A percentile compares a stretch with the other conserved stretches of the same genome.
Conservation (phyloP, 2,113 vertebrate species). For the Dicentrarchus labrax region DNA sequence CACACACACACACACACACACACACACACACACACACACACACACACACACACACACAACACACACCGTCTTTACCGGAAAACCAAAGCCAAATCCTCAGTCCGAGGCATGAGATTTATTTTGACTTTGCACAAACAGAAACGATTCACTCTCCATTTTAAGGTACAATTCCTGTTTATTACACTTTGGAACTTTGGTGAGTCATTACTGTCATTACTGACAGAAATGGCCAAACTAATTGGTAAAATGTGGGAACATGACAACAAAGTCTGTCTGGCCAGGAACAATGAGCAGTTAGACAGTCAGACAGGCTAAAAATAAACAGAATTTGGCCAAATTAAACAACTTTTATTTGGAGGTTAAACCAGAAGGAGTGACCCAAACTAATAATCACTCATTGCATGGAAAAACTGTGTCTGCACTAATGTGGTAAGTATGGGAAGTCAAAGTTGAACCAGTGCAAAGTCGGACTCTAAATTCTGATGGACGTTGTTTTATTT, state of each 20-base stretch:
- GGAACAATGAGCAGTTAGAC: not conserved
- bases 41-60: not conserved
- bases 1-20: not conserved
- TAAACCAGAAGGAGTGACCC: not conserved
- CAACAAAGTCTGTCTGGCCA: not conserved
- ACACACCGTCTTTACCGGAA: conserved; percentile 29
- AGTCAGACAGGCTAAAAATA: not conserved
- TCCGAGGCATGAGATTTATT: conserved; percentile 4
- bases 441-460: not conserved
- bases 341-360: not conserved
- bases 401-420: not conserved
- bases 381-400: not conserved
- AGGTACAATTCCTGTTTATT: not conserved
- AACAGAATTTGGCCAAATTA: not conserved
- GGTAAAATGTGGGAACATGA: not conserved
- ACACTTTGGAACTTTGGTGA: not conserved
- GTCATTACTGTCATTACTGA: not conserved
- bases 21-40: conserved; percentile 15
- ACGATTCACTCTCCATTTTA: not conserved
- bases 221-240: not conserved
- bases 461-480: not conserved
- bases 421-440: not conserved
- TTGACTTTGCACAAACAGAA: not conserved
- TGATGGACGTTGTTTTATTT: not conserved
- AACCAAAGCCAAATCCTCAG: conserved; percentile 11